Percentiles rank a stretch among this genome's conserved stretches.
These are phyloP conservation scores for Parazoanthus swiftii DNA, from an alignment of 92 coral and sea anemone species.

Conservation along the genomic window DNA sequence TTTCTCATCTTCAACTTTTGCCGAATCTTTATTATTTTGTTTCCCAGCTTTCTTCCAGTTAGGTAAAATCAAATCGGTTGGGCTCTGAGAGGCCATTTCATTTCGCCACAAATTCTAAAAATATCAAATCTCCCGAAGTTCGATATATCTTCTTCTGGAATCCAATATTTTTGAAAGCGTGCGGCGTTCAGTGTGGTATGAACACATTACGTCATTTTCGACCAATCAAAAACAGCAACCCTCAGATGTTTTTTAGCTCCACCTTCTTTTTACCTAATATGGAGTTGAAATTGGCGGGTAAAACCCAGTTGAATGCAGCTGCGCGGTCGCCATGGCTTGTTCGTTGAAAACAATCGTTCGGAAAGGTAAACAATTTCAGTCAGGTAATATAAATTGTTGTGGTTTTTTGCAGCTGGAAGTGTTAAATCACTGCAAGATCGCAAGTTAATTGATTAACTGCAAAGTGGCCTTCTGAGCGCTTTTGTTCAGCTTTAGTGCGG, in stretches of 20 bases:
- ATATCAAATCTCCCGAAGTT: constrained; percentile 25
- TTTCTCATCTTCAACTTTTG: constrained; percentile 81
- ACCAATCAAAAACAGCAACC: constrained; percentile 61
- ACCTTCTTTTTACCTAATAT: constrained; percentile 63
- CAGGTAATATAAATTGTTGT: constrained; percentile 30
- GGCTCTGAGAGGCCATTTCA: constrained; percentile 91
- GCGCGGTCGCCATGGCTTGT: constrained; percentile 70
- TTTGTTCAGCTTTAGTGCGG: background rate
- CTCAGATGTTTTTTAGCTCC: constrained; percentile 35
- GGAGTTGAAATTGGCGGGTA: constrained; percentile 48
- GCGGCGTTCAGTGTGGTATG: constrained; percentile 17
- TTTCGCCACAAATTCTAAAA: constrained; percentile 46
- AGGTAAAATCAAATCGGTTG: constrained; percentile 69
- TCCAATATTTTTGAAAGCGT: constrained; percentile 39
- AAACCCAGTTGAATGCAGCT: constrained; percentile 43
- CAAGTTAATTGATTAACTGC: background rate
- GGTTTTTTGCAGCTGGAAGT: constrained; percentile 14
- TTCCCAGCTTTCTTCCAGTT: constrained; percentile 81
- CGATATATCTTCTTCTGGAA: constrained; percentile 40
- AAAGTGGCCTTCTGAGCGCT: background rate
- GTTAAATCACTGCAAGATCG: background rate
- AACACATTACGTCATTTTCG: constrained; percentile 65
- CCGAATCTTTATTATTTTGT: constrained; percentile 67
- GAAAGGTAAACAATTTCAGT: background rate
- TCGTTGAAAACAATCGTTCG: constrained; percentile 39